A percentile compares a stretch with the other conserved stretches of the same genome.
These are phyloP conservation scores for Theretra japonica DNA, from an alignment of 2,888 invertebrate species.

Conservation along the genomic window DNA sequence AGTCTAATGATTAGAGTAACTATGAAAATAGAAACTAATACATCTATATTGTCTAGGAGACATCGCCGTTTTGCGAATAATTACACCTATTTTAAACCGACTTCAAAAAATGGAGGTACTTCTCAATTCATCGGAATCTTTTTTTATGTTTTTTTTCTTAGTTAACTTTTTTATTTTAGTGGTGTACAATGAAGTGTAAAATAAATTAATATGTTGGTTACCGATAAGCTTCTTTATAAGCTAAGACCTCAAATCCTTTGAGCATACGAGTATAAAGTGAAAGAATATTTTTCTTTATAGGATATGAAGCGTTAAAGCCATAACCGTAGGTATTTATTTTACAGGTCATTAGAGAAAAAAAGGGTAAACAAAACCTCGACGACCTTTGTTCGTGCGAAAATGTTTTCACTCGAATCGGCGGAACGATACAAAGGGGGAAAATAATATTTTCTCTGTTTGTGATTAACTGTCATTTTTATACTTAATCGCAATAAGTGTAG, in stretches of 20 bases:
- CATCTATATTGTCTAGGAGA: too few species aligned
- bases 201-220: too few species aligned
- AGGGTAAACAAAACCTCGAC: constrained; percentile 67
- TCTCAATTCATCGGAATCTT: too few species aligned
- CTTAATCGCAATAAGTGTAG: neutral
- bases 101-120: too few species aligned
- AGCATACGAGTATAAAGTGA: constrained; percentile 49
- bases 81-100: too few species aligned
- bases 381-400: constrained; percentile 31
- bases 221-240: neutral
- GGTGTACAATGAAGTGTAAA: too few species aligned
- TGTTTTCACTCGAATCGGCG: neutral
- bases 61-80: too few species aligned
- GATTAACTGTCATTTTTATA: constrained; percentile 36
- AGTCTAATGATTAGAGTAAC: too few species aligned
- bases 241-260: neutral
- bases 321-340: constrained; percentile 65
- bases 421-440: constrained; percentile 4
- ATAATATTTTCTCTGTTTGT: constrained; percentile 13
- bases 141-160: too few species aligned
- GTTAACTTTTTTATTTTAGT: too few species aligned
- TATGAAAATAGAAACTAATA: too few species aligned
- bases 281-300: constrained; percentile 58
- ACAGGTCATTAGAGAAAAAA: constrained; percentile 76
- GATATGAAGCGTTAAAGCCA: constrained; percentile 65